Base-by-base conservation (phyloP, 2,888 invertebrate species). In the Cerastis rubricosa region DNA sequence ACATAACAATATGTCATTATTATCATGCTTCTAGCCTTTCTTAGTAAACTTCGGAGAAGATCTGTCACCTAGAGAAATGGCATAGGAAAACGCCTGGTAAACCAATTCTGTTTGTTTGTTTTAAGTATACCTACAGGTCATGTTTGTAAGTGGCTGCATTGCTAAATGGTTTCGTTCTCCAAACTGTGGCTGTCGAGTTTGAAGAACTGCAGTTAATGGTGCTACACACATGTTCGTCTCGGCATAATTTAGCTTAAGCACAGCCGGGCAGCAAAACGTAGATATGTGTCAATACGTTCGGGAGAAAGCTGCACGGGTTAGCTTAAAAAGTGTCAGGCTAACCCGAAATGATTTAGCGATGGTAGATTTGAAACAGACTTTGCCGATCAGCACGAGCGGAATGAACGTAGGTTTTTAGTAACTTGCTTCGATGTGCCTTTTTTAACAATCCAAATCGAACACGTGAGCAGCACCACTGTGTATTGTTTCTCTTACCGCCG, bases 401-500 rank as follows among this genome's bases (percentile, higher is more conserved):
- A 63, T 22, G 1, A 40, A 63, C 22, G 22, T 12, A 29, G 3
- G 14, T 14, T 22, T 17, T 7, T 40, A n/a, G 40, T 40, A 22
- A n/a, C 19, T n/a, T 40, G 6, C 3, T n/a, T 43, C n/a, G 40
- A 22, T 6, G 40, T 25, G 1, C 11, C 35, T 35, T 19, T 17
- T 14, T n/a, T 5, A 43, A 43, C 3, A 14, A 64, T n/a, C 14
- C n/a, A 14, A 64, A 64, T 43, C 14, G 8, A 14, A n/a, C 40
- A 63, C 7, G 43, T 64, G n/a, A 22, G 12, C 2, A 43, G 0
- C 7, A n/a, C 4, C 4, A 17, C 43, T 14, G 14, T 0, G n/a
- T n/a, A 43, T 29, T n/a, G n/a, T 57, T 11, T 49, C 8, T 19
- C 81, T 74, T 87, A 95, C 96, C 96, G 84, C 95, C 95, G 81